Evolutionary conservation across 2,888 invertebrate species (phyloP).

Genomic region (Sarcophaga variegata): DNA sequence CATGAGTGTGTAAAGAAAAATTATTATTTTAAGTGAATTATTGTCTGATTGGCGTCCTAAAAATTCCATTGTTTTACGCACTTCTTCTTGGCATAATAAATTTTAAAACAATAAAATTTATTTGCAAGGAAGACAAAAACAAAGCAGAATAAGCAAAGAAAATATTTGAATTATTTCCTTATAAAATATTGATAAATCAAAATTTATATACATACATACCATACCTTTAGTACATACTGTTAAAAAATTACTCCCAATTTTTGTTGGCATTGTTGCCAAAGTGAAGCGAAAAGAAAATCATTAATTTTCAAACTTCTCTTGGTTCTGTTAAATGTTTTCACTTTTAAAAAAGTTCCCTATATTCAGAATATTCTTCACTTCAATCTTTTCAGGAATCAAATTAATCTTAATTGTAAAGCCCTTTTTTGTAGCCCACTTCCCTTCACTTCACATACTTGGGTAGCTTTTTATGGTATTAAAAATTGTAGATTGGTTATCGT

Average conservation of each 20-base stretch:
- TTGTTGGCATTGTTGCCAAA: neutral
- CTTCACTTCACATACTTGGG: neutral
- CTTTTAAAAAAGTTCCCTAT: neutral
- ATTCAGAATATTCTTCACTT: neutral
- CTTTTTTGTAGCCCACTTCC: neutral
- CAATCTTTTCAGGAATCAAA: conserved; percentile 27
- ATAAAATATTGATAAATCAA: conserved; percentile 50
- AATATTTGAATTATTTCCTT: conserved; percentile 50
- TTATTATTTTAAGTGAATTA: conserved; percentile 63
- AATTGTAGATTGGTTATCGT: neutral
- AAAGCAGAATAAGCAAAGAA: neutral
- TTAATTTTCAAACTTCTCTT: conserved; percentile 29
- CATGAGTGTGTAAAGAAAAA: conserved; percentile 34
- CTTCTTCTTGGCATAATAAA: conserved; percentile 63
- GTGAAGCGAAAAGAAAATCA: neutral
- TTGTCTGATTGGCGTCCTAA: conserved; percentile 65
- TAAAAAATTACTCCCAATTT: neutral
- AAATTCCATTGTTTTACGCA: conserved; percentile 56
- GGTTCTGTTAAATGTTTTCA: conserved; percentile 1
- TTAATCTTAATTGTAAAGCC: conserved; percentile 32
- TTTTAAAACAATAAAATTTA: conserved; percentile 37
- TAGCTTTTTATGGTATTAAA: neutral
- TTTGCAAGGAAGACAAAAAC: no score
- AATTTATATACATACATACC: neutral
- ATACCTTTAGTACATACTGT: neutral